Evolutionary conservation across 1,140 invertebrate species (phyloP).

Genomic region (Scaptomyza hsui): DNA sequence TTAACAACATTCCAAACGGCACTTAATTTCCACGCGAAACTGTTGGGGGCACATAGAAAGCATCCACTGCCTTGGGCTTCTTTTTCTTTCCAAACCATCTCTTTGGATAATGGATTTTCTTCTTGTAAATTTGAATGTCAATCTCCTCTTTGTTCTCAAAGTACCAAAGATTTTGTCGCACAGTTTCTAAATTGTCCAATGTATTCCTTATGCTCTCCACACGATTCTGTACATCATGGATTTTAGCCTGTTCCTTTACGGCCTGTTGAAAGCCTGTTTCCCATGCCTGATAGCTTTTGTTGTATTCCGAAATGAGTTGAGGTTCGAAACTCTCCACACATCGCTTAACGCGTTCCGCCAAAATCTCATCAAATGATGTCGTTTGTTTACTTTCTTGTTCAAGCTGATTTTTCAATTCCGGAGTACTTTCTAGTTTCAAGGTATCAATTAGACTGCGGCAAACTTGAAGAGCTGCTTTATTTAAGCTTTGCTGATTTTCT

Average conservation of each 20-base stretch:
- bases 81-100: slow-evolving; percentile 84
- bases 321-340: slow-evolving; percentile 85
- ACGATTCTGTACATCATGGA: slow-evolving; percentile 58
- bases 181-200: slow-evolving; percentile 86
- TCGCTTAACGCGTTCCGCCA: slow-evolving; percentile 36
- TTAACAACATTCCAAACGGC: neutral
- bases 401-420: slow-evolving; percentile 20
- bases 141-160: slow-evolving; percentile 91
- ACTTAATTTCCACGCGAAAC: slow-evolving; percentile 73
- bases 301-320: slow-evolving; percentile 86
- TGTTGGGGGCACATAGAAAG: slow-evolving; percentile 89
- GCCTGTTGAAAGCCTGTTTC: slow-evolving; percentile 35
- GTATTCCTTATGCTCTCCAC: slow-evolving; percentile 86
- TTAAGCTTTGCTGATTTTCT: slow-evolving; percentile 5
- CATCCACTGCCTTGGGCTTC: slow-evolving; percentile 84
- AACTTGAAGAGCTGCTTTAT: slow-evolving; percentile 81
- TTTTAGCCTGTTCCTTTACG: slow-evolving; percentile 25
- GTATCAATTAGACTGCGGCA: slow-evolving; percentile 57
- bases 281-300: slow-evolving; percentile 63
- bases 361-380: slow-evolving; percentile 27
- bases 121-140: slow-evolving; percentile 89
- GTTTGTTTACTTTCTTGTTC: slow-evolving; percentile 18
- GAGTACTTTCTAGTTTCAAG: slow-evolving; percentile 15
- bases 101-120: slow-evolving; percentile 84
- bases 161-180: slow-evolving; percentile 90